Percentiles rank a stretch among this genome's conserved stretches.
These are phyloP conservation scores for Alectura lathami DNA, from an alignment of 2,113 vertebrate genomes.

Conservation along the genomic window DNA sequence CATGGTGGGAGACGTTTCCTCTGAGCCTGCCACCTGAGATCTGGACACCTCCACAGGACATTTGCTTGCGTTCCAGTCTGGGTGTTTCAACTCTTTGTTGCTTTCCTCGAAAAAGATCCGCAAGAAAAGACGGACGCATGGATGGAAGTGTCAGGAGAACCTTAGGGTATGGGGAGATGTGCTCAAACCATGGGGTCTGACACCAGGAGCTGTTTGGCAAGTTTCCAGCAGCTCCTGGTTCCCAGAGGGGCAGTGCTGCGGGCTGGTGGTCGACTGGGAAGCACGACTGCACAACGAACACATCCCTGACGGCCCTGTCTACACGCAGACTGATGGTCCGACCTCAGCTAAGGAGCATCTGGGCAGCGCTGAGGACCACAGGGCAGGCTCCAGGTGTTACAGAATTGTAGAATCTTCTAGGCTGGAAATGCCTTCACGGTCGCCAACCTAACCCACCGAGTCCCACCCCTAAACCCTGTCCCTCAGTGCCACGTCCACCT, in stretches of 20 bases:
- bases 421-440: neutral
- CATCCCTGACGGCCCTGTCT: no score
- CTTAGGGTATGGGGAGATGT: neutral
- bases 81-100: neutral
- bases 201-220: neutral
- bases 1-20: neutral
- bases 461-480: neutral
- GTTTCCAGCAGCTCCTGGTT: neutral
- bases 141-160: neutral
- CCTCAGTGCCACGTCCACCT: neutral
- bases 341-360: neutral
- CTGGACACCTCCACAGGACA: neutral
- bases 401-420: neutral
- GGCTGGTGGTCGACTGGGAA: neutral
- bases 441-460: neutral
- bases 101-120: neutral
- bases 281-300: neutral
- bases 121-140: neutral
- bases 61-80: neutral
- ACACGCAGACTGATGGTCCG: neutral
- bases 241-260: neutral
- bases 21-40: neutral
- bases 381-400: neutral
- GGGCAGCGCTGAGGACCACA: neutral
- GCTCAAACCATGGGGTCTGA: neutral